phyloP scores from a whole-genome alignment of 2,888 invertebrate genomes.

The Polylopha cassiicola region DNA sequence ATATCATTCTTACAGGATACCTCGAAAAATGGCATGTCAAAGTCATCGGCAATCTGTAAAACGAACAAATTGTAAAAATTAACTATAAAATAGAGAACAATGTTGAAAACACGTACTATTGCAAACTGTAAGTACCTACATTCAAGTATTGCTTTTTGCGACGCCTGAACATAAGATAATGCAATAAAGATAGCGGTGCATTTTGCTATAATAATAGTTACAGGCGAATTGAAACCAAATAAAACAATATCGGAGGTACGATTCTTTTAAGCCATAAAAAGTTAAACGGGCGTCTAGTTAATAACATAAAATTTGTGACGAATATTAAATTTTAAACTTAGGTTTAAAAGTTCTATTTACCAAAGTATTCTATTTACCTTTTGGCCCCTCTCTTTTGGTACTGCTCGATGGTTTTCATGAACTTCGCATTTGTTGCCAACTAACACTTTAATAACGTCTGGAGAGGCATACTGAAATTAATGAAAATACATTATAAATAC shows the following conservation, averaged over 20 bases:
- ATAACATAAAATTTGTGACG: too few species aligned
- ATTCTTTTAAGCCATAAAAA: not conserved
- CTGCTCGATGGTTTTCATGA: slow-evolving; percentile 83
- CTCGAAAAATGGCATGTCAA: slow-evolving; percentile 92
- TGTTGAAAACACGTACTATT: not conserved
- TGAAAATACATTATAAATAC: not conserved
- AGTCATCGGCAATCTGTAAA: slow-evolving; percentile 88
- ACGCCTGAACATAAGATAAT: too few species aligned
- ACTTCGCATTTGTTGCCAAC: slow-evolving; percentile 92
- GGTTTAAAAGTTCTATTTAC: too few species aligned
- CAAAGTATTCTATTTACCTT: slow-evolving; percentile 73
- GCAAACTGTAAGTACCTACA: too few species aligned
- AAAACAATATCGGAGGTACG: too few species aligned
- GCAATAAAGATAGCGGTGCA: too few species aligned
- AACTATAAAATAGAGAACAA: not conserved
- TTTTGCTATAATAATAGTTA: too few species aligned
- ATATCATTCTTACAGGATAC: slow-evolving; percentile 92
- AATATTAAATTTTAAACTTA: too few species aligned
- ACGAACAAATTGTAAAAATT: slow-evolving; percentile 6
- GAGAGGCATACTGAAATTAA: slow-evolving; percentile 85
- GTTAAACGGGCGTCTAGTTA: too few species aligned
- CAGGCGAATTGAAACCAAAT: too few species aligned
- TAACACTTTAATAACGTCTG: slow-evolving; percentile 90
- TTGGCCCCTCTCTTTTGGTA: slow-evolving; percentile 87
- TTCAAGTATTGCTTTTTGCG: too few species aligned